A percentile compares a stretch with the other conserved stretches of the same genome.
Conservation (phyloP, 2,888 invertebrate genomes). For the Camponotus fellah region DNA sequence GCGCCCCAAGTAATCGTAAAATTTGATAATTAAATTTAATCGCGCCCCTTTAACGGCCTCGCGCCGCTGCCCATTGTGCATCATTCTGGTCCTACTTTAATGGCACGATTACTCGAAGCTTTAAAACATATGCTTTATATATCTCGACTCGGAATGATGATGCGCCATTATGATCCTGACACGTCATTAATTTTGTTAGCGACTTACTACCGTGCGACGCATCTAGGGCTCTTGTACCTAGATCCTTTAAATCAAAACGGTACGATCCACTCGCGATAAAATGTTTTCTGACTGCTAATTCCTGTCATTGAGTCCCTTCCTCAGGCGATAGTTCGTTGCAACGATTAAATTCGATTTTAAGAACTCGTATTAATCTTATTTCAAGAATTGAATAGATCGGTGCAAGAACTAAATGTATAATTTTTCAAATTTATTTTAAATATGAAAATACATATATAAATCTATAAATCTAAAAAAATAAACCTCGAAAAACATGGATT, state of each 20-base stretch:
- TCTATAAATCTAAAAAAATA: not conserved
- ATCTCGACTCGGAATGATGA: constrained; percentile 81
- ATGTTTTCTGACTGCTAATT: constrained; percentile 41
- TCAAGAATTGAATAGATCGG: not conserved
- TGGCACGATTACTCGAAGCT: constrained; percentile 82
- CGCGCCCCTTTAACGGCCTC: constrained; percentile 79
- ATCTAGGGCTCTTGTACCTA: constrained; percentile 55
- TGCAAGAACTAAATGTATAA: not conserved
- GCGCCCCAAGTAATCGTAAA: constrained; percentile 84
- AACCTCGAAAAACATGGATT: not conserved
- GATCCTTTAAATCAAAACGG: constrained; percentile 77
- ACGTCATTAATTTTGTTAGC: constrained; percentile 83
- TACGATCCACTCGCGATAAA: constrained; percentile 67
- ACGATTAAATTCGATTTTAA: constrained; percentile 32
- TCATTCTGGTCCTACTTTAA: constrained; percentile 78
- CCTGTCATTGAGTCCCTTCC: constrained; percentile 16
- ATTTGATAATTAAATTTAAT: constrained; percentile 85
- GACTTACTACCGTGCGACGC: constrained; percentile 63
- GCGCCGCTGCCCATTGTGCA: constrained; percentile 77
- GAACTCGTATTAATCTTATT: not conserved
- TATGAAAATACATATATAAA: not conserved
- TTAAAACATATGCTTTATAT: constrained; percentile 83
- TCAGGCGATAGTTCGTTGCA: constrained; percentile 27
- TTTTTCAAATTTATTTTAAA: constrained; percentile 4
- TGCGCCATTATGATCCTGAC: constrained; percentile 83